Conservation (phyloP, 1,140 invertebrate species). For the Piezodorus guildinii region DNA sequence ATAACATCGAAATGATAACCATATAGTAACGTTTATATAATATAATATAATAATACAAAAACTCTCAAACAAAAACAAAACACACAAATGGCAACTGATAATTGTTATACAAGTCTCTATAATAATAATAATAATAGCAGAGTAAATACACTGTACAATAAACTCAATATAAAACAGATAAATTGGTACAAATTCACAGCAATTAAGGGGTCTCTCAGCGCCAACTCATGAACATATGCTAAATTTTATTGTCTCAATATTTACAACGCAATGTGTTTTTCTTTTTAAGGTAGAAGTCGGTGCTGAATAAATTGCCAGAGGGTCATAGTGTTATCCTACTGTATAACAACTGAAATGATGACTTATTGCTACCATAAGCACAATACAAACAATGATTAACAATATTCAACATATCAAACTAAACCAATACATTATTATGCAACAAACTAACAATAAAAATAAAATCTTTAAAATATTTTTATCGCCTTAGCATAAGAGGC, state of each 20-base stretch:
- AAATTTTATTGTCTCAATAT: constrained; percentile 5
- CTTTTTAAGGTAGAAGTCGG: no score
- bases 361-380: no score
- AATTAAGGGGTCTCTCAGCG: background rate
- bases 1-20: constrained; percentile 7
- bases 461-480: no score
- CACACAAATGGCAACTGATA: constrained; percentile 12
- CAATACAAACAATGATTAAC: no score
- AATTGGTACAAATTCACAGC: constrained; percentile 6
- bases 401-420: no score
- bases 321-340: no score
- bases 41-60: constrained; percentile 3
- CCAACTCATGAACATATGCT: background rate
- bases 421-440: no score
- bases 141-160: background rate
- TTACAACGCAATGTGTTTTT: constrained; percentile 6
- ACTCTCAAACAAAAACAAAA: constrained; percentile 14
- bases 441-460: no score
- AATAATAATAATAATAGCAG: no score
- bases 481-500: no score
- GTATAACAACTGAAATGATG: no score
- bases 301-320: no score
- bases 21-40: constrained; percentile 15
- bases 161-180: background rate
- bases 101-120: background rate